Percentiles rank a stretch among this genome's conserved stretches.
phyloP scores from a whole-genome alignment of 2,888 invertebrate species.

The Polyommatus iphigenia region DNA sequence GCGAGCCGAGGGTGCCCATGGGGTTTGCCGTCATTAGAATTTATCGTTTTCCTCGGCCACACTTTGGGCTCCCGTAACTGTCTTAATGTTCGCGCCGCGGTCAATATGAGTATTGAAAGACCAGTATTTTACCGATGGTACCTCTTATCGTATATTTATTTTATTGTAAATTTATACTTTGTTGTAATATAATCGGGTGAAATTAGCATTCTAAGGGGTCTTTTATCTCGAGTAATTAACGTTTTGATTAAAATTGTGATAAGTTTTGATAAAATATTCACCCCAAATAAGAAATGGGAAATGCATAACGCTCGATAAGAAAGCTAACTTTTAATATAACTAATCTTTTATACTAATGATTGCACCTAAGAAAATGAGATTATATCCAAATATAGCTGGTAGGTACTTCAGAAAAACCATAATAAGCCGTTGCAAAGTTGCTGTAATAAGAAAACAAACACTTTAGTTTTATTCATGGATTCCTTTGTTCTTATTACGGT shows the following conservation, averaged over 20 bases:
- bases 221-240: slow-evolving; percentile 14
- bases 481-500: background rate
- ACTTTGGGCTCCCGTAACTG: slow-evolving; percentile 60
- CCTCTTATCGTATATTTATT: background rate
- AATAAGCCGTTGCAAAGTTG: background rate
- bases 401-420: background rate
- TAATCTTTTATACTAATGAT: background rate
- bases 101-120: slow-evolving; percentile 22
- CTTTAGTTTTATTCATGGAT: slow-evolving; percentile 7
- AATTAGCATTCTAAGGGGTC: slow-evolving; percentile 10
- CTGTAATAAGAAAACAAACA: background rate
- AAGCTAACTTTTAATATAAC: background rate
- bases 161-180: background rate
- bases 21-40: slow-evolving; percentile 74
- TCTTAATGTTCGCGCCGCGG: slow-evolving; percentile 37
- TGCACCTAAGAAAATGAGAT: background rate
- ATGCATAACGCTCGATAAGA: slow-evolving; percentile 10
- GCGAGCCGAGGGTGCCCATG: slow-evolving; percentile 75
- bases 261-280: slow-evolving; percentile 5
- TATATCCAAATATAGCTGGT: background rate
- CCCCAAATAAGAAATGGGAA: slow-evolving; percentile 4
- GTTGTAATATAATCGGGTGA: background rate
- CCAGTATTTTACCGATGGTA: background rate
- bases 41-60: slow-evolving; percentile 78
- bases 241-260: slow-evolving; percentile 14